Evolutionary conservation across 2,113 vertebrate species (phyloP).

Genomic region (Pogonocichla stellata): DNA sequence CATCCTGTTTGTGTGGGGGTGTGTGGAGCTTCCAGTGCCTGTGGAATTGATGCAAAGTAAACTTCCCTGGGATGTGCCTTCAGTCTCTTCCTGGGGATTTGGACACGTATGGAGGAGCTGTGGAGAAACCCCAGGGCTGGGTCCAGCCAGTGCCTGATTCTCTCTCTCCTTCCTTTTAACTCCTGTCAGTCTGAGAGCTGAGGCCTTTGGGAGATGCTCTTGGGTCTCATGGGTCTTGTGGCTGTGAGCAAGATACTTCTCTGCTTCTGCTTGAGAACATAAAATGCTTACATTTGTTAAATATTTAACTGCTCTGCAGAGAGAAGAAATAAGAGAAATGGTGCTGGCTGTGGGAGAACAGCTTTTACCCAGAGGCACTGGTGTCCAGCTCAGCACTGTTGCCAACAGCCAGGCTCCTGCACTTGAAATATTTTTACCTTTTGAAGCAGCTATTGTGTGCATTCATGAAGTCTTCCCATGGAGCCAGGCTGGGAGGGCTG

Average conservation of each 20-base stretch:
- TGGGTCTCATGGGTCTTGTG: not conserved
- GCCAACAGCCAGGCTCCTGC: not conserved
- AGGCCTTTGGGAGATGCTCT: not conserved
- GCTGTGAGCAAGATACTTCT: not conserved
- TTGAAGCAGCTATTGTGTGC: not conserved
- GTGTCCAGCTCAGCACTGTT: not conserved
- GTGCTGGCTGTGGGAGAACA: not conserved
- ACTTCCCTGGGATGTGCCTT: not conserved
- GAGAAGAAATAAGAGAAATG: not conserved
- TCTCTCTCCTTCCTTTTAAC: not conserved
- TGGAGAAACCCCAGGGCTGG: not conserved
- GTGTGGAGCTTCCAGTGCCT: not conserved
- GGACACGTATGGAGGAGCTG: not conserved
- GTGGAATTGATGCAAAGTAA: not conserved
- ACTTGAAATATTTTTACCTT: conserved; percentile 13
- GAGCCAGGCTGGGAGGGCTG: not conserved
- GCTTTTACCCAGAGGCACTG: not conserved
- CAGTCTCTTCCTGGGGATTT: not conserved
- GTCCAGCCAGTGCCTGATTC: not conserved
- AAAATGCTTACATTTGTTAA: not conserved
- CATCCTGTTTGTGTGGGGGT: not conserved
- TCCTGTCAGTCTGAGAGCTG: not conserved
- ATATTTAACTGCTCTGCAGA: not conserved
- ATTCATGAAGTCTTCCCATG: not conserved
- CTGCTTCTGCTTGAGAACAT: not conserved